These are phyloP conservation scores for Thyatira batis DNA, from an alignment of 2,888 invertebrate species.

Conservation along the genomic window DNA sequence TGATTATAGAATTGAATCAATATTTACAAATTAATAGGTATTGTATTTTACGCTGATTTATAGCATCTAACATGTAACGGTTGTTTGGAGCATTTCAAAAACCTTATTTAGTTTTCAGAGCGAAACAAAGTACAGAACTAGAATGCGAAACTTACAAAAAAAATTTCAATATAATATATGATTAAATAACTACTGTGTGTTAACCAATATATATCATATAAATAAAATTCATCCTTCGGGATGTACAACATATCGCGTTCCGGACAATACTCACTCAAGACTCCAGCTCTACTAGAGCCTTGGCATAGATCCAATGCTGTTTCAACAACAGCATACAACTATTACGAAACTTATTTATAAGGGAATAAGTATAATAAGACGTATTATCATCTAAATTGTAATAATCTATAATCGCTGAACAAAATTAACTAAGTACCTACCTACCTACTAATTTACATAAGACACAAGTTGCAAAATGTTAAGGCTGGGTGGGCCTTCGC, in stretches of 20 bases:
- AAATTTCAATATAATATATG: too few relatives aligned
- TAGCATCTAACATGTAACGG: too few relatives aligned
- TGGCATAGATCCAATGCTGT: slow-evolving; percentile 49
- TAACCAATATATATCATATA: background rate
- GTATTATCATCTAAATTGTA: slow-evolving; percentile 7
- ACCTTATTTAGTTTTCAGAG: too few relatives aligned
- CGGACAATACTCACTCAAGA: slow-evolving; percentile 22
- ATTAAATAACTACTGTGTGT: too few relatives aligned
- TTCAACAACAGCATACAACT: slow-evolving; percentile 34
- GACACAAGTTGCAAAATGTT: slow-evolving; percentile 37
- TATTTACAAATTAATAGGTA: background rate
- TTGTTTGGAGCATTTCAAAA: too few relatives aligned
- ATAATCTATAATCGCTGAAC: slow-evolving; percentile 2
- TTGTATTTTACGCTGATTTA: too few relatives aligned
- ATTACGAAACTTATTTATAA: slow-evolving; percentile 38
- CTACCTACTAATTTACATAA: slow-evolving; percentile 31
- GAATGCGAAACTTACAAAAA: too few relatives aligned
- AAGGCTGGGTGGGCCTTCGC: slow-evolving; percentile 33
- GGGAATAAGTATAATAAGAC: slow-evolving; percentile 22
- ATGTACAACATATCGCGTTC: slow-evolving; percentile 1
- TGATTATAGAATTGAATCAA: slow-evolving; percentile 15
- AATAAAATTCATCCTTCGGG: background rate
- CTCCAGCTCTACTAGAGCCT: slow-evolving; percentile 38
- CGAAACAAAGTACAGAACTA: too few relatives aligned
- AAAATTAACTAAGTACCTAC: too few relatives aligned